A percentile compares a stretch with the other conserved stretches of the same genome.
Evolutionary conservation across 2,888 invertebrate species (phyloP).

Genomic region (Leucophora obtusa): DNA sequence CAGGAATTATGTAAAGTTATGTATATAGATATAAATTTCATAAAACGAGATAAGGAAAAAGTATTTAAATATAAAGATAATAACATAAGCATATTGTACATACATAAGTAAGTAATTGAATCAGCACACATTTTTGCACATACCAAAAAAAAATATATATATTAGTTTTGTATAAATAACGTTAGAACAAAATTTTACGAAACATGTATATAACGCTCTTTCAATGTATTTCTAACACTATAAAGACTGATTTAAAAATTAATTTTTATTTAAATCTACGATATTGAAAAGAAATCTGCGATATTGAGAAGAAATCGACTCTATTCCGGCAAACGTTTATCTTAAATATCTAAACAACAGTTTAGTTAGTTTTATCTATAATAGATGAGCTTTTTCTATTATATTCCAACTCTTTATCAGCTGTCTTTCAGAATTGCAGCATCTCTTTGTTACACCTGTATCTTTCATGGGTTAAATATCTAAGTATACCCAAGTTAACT

Average conservation of each 20-base stretch:
- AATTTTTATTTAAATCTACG: too few species aligned
- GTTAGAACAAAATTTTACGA: neutral
- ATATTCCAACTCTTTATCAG: too few species aligned
- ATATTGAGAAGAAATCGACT: too few species aligned
- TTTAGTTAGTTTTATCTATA: too few species aligned
- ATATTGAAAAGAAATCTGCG: too few species aligned
- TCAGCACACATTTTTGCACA: slow-evolving; percentile 19
- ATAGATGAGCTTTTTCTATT: too few species aligned
- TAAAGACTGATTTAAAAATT: neutral
- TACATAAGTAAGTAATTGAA: slow-evolving; percentile 27
- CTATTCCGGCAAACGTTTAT: too few species aligned
- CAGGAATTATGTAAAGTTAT: slow-evolving; percentile 38
- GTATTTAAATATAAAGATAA: slow-evolving; percentile 5
- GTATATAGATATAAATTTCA: neutral
- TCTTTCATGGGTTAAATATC: too few species aligned
- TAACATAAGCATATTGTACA: neutral
- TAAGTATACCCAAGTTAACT: too few species aligned
- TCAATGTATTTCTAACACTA: neutral
- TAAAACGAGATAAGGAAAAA: neutral
- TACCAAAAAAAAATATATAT: neutral
- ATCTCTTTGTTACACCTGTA: too few species aligned
- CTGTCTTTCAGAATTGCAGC: too few species aligned
- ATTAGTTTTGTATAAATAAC: slow-evolving; percentile 1
- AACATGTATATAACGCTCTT: neutral
- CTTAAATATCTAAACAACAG: too few species aligned